phyloP scores from a whole-genome alignment of 2,888 invertebrate species.

The Sympetrum striolatum region DNA sequence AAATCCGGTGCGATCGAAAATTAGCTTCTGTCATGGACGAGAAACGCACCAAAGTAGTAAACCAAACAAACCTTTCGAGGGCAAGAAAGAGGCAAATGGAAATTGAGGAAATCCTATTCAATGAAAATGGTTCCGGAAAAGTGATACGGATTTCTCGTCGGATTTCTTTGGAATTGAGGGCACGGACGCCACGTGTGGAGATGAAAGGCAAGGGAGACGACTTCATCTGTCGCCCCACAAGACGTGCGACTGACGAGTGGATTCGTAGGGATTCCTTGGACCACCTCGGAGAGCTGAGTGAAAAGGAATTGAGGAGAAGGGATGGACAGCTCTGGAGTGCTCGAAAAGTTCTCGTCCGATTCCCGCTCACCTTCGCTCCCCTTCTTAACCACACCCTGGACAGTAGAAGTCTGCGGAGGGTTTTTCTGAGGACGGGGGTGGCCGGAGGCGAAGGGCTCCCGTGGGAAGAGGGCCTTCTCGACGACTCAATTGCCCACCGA shows the following conservation, averaged over 20 bases:
- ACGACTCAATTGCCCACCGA: slow-evolving; percentile 29
- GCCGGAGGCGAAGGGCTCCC: neutral
- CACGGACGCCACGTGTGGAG: slow-evolving; percentile 1
- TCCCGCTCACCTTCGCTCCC: neutral
- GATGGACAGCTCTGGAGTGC: neutral
- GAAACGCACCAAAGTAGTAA: too few species aligned
- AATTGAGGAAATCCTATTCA: too few species aligned
- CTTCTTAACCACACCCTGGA: neutral
- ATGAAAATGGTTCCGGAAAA: too few species aligned
- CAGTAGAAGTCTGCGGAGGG: neutral
- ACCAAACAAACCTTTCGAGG: too few species aligned
- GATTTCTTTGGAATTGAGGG: neutral
- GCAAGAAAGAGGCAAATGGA: too few species aligned
- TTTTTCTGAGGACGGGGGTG: neutral
- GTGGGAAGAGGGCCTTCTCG: slow-evolving; percentile 25
- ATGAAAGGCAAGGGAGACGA: neutral
- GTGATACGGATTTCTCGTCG: neutral
- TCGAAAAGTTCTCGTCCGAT: neutral
- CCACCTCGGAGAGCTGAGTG: slow-evolving; percentile 26
- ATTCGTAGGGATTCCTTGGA: neutral
- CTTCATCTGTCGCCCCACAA: slow-evolving; percentile 19
- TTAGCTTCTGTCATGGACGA: too few species aligned
- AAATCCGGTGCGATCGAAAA: too few species aligned
- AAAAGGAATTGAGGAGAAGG: slow-evolving; percentile 4
- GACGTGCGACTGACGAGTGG: slow-evolving; percentile 9